A percentile compares a stretch with the other conserved stretches of the same genome.
phyloP scores from a whole-genome alignment of 2,113 vertebrate species.

The Raphicerus campestris region DNA sequence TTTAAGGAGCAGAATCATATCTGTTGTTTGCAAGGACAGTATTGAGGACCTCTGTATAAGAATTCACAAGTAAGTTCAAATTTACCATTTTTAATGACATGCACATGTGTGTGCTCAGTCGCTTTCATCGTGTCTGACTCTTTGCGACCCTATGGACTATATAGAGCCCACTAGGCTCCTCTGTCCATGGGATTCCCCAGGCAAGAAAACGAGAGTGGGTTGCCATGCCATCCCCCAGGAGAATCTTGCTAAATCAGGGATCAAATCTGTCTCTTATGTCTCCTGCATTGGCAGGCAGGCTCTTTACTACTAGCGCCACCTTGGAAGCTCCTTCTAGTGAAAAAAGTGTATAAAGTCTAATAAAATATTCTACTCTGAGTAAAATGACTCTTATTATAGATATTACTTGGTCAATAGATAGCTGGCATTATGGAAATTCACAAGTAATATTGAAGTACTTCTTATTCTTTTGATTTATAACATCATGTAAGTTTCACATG shows the following conservation, averaged over 20 bases:
- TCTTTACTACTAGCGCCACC: not conserved
- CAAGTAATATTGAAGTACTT: not conserved
- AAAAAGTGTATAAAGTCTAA: not conserved
- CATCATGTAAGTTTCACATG: not conserved
- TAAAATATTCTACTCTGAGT: not conserved
- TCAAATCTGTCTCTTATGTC: not conserved
- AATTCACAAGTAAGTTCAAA: not conserved
- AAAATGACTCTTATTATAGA: not conserved
- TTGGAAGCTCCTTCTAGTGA: not conserved
- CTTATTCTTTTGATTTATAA: not conserved
- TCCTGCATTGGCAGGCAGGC: not conserved
- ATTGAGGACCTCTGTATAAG: not conserved
- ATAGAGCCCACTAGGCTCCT: not conserved
- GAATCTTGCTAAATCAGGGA: not conserved
- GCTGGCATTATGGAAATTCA: not conserved
- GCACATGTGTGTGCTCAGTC: fast-evolving
- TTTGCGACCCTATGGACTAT: not conserved
- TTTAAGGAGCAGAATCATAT: not conserved
- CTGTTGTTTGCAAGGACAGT: not conserved
- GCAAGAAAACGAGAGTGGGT: not conserved
- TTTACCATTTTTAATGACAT: not conserved
- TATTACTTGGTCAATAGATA: not conserved
- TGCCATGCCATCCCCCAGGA: not conserved
- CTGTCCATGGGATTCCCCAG: not conserved
- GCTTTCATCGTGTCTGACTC: fast-evolving